Conservation (phyloP, 2,113 vertebrate genomes). For the Alaudala cheleensis region DNA sequence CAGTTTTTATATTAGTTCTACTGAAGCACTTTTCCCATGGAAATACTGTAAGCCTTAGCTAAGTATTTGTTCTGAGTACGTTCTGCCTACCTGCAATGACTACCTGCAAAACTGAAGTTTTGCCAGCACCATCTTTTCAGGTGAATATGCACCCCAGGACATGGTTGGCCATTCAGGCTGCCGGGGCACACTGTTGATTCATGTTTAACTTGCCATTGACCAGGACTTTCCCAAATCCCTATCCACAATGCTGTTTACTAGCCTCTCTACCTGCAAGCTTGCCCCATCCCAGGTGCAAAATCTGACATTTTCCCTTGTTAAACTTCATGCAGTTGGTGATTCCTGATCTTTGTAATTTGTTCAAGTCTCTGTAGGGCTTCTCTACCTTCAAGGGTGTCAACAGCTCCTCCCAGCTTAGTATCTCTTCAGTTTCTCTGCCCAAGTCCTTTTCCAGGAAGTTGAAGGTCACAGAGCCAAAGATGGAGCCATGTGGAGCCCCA, state of each 20-base stretch:
- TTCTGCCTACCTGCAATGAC: neutral
- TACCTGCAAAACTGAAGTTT: neutral
- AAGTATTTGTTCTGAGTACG: neutral
- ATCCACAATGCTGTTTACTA: neutral
- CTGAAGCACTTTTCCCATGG: neutral
- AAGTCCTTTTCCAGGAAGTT: neutral
- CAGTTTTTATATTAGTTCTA: neutral
- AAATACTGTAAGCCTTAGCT: neutral
- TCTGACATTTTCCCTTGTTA: neutral
- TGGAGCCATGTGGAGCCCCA: neutral
- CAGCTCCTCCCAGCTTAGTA: neutral
- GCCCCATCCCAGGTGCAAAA: neutral
- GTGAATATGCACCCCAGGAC: neutral
- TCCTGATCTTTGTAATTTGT: neutral
- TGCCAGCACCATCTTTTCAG: neutral
- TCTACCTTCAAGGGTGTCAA: neutral
- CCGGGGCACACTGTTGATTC: neutral
- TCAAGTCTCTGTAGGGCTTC: neutral
- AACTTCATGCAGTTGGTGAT: neutral
- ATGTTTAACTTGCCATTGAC: neutral
- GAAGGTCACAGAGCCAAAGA: neutral
- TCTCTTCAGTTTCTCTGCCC: neutral
- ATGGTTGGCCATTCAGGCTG: neutral
- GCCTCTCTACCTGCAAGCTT: neutral
- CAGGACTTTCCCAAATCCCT: neutral